Conservation (phyloP, 2,113 vertebrate species). For the Rhizomys pruinosus region DNA sequence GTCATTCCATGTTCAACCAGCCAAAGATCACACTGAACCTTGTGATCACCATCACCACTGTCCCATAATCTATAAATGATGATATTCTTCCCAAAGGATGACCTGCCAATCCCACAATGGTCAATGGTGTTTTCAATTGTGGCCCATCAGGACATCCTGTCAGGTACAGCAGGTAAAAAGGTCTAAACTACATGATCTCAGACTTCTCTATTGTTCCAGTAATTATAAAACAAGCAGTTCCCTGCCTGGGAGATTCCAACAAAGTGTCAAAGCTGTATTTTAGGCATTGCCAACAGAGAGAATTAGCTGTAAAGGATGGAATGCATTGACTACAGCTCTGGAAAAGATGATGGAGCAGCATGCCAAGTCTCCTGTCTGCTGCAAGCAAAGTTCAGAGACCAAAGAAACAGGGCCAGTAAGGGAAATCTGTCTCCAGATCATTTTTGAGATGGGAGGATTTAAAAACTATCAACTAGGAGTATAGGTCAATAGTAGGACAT, state of each 20-base stretch:
- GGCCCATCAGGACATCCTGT: background rate
- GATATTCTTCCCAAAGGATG: conserved; percentile 7
- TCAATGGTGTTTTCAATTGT: background rate
- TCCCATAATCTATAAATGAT: conserved; percentile 41
- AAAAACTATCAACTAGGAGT: conserved; percentile 5
- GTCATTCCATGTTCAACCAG: background rate
- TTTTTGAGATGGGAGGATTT: background rate
- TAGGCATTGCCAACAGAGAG: too few species aligned
- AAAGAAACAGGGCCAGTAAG: background rate
- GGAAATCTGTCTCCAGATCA: background rate
- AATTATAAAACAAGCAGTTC: background rate
- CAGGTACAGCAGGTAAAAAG: background rate
- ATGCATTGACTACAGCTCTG: background rate
- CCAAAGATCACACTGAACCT: background rate
- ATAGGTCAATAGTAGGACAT: background rate
- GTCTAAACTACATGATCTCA: conserved; percentile 23
- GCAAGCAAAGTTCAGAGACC: background rate
- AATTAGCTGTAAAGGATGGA: background rate
- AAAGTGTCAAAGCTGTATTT: background rate
- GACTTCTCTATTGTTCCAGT: background rate
- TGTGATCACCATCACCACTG: background rate
- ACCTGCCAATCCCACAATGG: background rate
- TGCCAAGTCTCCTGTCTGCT: background rate
- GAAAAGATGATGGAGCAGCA: background rate
- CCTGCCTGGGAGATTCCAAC: background rate